A percentile compares a stretch with the other conserved stretches of the same genome.
phyloP scores from a whole-genome alignment of 2,888 invertebrate species.

The Agriotes lineatus region DNA sequence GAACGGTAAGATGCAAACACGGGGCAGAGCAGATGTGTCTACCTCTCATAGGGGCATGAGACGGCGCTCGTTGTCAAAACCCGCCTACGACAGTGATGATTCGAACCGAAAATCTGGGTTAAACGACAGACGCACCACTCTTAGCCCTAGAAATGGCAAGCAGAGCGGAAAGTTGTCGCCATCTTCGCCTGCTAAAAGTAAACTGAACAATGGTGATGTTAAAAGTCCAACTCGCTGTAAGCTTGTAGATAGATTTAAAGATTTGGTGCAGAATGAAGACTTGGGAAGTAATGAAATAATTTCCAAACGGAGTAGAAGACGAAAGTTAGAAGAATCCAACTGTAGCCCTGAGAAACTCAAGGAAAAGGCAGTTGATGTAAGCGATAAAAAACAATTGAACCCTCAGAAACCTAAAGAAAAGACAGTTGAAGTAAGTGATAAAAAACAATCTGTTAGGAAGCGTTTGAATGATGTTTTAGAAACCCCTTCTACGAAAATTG shows the following conservation, averaged over 20 bases:
- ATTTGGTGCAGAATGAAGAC: too few species aligned
- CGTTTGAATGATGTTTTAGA: neutral
- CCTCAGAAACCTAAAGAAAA: too few species aligned
- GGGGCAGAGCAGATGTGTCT: neutral
- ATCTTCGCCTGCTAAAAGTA: neutral
- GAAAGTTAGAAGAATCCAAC: too few species aligned
- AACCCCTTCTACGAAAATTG: too few species aligned
- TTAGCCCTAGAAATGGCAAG: neutral
- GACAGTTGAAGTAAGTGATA: too few species aligned
- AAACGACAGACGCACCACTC: neutral
- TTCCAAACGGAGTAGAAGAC: too few species aligned
- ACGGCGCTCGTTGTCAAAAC: neutral
- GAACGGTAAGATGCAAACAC: constrained; percentile 16
- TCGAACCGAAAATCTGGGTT: neutral
- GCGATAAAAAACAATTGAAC: too few species aligned
- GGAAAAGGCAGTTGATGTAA: too few species aligned
- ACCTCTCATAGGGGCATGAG: neutral
- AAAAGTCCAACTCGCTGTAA: neutral
- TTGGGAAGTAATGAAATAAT: too few species aligned
- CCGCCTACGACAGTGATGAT: neutral
- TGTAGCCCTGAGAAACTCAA: too few species aligned
- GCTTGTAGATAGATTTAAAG: neutral
- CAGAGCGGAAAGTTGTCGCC: neutral
- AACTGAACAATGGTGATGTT: neutral
- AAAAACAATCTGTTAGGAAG: too few species aligned